Evolutionary conservation across 2,113 vertebrate species (phyloP), one percentile per base, ranked within the genome.

Genomic region (Monopterus albus): DNA sequence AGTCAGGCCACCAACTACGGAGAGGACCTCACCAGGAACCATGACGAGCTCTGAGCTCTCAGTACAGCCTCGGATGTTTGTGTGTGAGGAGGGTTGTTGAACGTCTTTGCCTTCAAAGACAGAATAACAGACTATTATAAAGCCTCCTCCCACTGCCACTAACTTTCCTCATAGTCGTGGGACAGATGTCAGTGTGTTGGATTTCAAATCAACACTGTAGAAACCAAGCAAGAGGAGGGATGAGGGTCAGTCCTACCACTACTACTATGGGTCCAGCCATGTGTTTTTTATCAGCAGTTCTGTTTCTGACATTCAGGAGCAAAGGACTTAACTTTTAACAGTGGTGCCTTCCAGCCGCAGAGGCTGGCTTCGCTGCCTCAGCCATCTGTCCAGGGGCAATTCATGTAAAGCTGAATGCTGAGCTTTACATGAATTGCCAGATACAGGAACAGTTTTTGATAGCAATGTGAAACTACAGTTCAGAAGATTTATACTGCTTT

Each of bases 1-100:
- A 99, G 98, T 86, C 97, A 99, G 82, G 97, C 98, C 75, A 99
- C 97, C 72, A 99, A 99, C 91, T 99, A 98, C 0, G 97, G 97
- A 55, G 97, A 99, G 75, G 98, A 99, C 69, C 96, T 99, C 79
- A 99, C 96, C 18, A 96, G 93, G 88, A 96, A 95, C 80, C 98
- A 98, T 0, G 96, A 98, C 36, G 98, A 99, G 62, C 94, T 99
- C 78, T 99, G 94, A 99, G 88, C 14, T 55, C 3, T 17, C 17
- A 1, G 18, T 26, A 40, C 57, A 33, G 14, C 12, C 1, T 35
- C 2, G 39, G 20, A 2, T 21, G 14, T 28, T 52, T 8, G 51
- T 28, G 47, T 35, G 21, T 4, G 38, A 7, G 33, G 14, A 63
- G 56, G 17, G 6, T 40, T 35, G 33, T 17, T 52, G 33, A 73